These are phyloP conservation scores for Drosophila leontia DNA, from an alignment of 1,140 invertebrate genomes.

Conservation along the genomic window DNA sequence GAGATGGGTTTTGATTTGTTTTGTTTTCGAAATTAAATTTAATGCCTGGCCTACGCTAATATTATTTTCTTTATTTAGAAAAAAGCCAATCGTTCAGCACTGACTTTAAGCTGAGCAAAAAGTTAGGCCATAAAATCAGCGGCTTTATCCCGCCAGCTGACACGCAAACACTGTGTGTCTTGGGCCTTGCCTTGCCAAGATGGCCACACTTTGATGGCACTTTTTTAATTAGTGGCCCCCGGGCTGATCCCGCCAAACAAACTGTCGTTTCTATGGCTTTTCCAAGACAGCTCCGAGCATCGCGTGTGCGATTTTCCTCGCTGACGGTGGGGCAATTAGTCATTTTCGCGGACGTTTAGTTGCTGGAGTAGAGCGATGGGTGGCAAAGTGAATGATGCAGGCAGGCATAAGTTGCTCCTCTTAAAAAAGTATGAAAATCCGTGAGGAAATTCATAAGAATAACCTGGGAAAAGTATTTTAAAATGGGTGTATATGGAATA, in stretches of 20 bases:
- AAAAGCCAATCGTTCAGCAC: background rate
- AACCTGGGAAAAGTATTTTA: background rate
- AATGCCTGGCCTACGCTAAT: background rate
- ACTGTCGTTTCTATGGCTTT: conserved; percentile 52
- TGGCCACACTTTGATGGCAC: conserved; percentile 79
- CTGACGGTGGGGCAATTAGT: conserved; percentile 57
- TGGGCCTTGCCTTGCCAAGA: conserved; percentile 38
- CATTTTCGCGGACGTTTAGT: conserved; percentile 50
- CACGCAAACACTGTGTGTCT: conserved; percentile 41
- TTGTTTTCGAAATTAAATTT: no score
- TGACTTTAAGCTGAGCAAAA: background rate
- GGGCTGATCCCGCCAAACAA: conserved; percentile 48
- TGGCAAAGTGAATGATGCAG: conserved; percentile 13
- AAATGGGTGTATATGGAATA: background rate
- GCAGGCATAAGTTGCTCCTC: conserved; percentile 19
- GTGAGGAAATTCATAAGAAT: background rate
- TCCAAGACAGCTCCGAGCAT: conserved; percentile 49
- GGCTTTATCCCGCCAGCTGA: conserved; percentile 65
- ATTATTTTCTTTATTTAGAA: background rate
- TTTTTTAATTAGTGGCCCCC: conserved; percentile 74
- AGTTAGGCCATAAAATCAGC: conserved; percentile 55
- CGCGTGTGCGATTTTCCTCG: conserved; percentile 57
- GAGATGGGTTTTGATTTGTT: background rate
- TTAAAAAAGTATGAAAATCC: background rate
- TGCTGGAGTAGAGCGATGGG: background rate